Base-by-base conservation (phyloP, 1,140 invertebrate species). In the Polyergus mexicanus region DNA sequence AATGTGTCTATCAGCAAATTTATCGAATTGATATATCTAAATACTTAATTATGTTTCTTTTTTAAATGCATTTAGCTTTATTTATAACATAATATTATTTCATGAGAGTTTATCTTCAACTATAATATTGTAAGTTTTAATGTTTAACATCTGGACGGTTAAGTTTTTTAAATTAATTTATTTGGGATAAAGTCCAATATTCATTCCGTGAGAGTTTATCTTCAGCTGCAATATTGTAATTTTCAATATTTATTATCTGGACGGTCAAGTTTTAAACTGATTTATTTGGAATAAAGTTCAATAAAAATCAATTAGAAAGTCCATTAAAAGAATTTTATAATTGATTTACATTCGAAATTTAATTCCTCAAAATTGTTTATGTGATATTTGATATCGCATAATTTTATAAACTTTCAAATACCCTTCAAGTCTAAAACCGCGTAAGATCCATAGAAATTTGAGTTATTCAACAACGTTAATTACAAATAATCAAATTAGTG, bases 401-500 rank as follows among this genome's bases (percentile, higher is more conserved):
- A 41, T 32, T 16, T 6, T 11, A 3, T 44, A 19, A 54, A 66
- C 47, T 11, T 25, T 69, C 6, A 13, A 51, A 13, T 4, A 2
- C 19, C 10, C 47, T 19, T 4, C 41, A 16, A 51, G 5, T 51
- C 4, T 19, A 19, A 51, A 51, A 51, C 6, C 4, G 11, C 1
- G 44, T 5, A 3, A 58, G 28, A 81, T 22, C 25, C 4, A 47
- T 44, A 16, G 6, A 54, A 83, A 72, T 74, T 72, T 22, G 25
- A 74, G 13, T 72, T 74, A 72, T 83, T 83, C 35, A 83, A 62
- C 38, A 19, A 58, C 68, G 25, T 38, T 74, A 83, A 83, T 81
- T 71, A 35, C 65, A 41, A 72, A 58, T 38, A 25, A 81, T 83
- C 60, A 83, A 83, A 83, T 83, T 68, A 72, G 72, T 72, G 25